A percentile compares a stretch with the other conserved stretches of the same genome.
Conservation (phyloP, 2,113 vertebrate species). For the Cryptotis parvus region DNA sequence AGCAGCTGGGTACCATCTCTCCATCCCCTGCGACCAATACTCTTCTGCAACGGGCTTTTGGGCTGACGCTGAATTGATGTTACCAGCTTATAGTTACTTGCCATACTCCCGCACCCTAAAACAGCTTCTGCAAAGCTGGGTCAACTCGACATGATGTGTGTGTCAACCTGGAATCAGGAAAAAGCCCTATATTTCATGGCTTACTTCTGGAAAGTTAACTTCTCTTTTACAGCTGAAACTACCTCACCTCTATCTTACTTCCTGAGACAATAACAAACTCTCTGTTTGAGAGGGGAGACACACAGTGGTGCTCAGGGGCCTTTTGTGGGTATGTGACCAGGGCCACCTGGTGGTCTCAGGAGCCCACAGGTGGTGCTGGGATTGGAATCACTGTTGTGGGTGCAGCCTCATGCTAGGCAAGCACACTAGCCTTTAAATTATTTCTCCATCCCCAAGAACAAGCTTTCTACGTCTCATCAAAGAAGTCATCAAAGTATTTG, state of each 20-base stretch:
- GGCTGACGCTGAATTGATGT: background rate
- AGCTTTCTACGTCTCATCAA: background rate
- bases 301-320: too few relatives aligned
- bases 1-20: background rate
- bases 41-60: background rate
- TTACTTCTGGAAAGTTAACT: background rate
- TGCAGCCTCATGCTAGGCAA: too few relatives aligned
- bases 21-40: background rate
- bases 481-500: too few relatives aligned
- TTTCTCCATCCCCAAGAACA: too few relatives aligned
- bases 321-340: too few relatives aligned
- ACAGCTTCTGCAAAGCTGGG: background rate
- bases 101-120: background rate
- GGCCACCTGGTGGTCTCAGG: too few relatives aligned
- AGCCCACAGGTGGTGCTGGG: too few relatives aligned
- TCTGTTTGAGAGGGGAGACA: background rate
- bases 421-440: too few relatives aligned
- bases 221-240: background rate
- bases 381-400: too few relatives aligned
- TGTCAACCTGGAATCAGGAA: background rate
- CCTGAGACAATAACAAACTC: background rate
- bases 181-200: background rate
- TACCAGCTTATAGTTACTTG: background rate
- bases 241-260: background rate
- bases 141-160: background rate